Conservation (phyloP, 2,888 invertebrate genomes). For the Rotaria socialis region DNA sequence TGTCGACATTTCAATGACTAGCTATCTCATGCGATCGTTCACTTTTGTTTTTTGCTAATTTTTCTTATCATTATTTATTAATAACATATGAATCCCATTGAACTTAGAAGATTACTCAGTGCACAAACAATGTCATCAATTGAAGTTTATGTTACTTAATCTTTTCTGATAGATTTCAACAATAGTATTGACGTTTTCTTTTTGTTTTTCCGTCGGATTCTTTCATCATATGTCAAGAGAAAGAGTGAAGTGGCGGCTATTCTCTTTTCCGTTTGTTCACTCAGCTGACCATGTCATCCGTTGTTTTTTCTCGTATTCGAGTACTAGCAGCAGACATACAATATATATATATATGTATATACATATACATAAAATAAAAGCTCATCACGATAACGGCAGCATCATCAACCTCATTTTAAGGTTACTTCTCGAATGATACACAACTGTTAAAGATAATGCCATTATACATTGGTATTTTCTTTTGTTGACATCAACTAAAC, state of each 20-base stretch:
- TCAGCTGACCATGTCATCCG: background rate
- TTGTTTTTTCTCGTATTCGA: background rate
- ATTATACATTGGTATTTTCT: background rate
- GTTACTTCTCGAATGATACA: background rate
- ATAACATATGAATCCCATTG: background rate
- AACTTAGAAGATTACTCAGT: background rate
- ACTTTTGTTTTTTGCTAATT: background rate
- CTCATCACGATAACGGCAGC: background rate
- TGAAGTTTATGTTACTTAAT: background rate
- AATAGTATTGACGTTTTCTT: background rate
- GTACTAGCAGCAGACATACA: no score
- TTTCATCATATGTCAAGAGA: background rate
- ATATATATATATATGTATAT: no score
- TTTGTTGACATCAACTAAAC: slow-evolving; percentile 9
- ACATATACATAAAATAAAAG: background rate
- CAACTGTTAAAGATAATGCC: background rate
- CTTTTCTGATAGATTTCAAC: background rate
- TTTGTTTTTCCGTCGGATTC: background rate
- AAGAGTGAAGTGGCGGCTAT: background rate
- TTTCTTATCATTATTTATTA: slow-evolving; percentile 2
- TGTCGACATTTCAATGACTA: background rate
- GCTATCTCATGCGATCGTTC: background rate
- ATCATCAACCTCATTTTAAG: background rate
- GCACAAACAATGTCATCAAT: background rate
- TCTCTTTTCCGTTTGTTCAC: background rate